Evolutionary conservation across 2,888 invertebrate species (phyloP), one percentile per base, ranked within the genome.

Genomic region (Agonum fuliginosum): DNA sequence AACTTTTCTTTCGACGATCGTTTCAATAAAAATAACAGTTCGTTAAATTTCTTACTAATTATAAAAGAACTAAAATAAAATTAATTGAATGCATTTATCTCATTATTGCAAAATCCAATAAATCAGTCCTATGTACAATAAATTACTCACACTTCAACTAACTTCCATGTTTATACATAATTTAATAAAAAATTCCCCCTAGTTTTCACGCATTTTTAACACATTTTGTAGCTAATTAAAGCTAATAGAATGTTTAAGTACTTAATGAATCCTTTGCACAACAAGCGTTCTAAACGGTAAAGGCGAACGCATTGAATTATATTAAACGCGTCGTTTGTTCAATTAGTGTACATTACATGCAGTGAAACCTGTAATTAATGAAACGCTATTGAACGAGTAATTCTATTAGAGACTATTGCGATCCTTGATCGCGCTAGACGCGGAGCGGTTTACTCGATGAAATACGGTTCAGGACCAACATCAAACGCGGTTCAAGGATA

Each of bases 331-430:
- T 30, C 58, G 58, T 62, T 62, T 62, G 58, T 62, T 62, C 58
- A 62, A 62, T 62, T 62, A 62, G 58, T 62, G 58, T 62, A 62
- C 58, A 62, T 62, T 62, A 62, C 58, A 30, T 10, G 58, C 58
- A 62, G 58, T 27, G 58, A 62, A 17, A 62, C 58, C 30, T 62
- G 58, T 62, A 62, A 62, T 62, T 62, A 62, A 62, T 62, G 58
- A 30, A 62, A 62, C 58, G 34, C 58, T 54, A 54, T 54, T 54
- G 54, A 22, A 54, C 54, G 14, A 27, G 17, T 62, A 62, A 62
- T 62, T 62, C 58, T 62, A 62, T 62, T 62, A 62, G 6, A 22
- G 12, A 8, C 17, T n/a, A 14, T 58, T 54, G 19, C 58, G 58
- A 62, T 30, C 58, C 34, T 34, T 62, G 58, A 62, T 62, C 58